phyloP scores from a whole-genome alignment of 2,888 invertebrate genomes.

The Caenorhabditis sinica region DNA sequence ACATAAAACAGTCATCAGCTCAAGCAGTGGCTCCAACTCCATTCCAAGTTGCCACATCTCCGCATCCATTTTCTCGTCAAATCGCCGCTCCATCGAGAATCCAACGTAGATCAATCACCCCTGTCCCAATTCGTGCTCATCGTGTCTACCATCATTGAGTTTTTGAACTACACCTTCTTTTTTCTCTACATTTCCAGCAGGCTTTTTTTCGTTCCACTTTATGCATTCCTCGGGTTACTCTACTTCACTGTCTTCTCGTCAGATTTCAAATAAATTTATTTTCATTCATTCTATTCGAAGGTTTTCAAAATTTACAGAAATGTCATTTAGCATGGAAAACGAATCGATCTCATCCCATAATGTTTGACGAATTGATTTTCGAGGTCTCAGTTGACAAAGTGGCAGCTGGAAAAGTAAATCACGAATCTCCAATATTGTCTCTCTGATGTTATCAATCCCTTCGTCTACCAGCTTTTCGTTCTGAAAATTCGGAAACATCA shows the following conservation, averaged over 20 bases:
- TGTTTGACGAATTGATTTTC: slow-evolving; percentile 12
- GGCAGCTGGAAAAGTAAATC: neutral
- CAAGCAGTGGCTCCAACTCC: slow-evolving; percentile 62
- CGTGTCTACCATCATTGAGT: slow-evolving; percentile 51
- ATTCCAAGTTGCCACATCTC: slow-evolving; percentile 60
- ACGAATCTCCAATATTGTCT: neutral
- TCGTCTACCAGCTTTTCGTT: neutral
- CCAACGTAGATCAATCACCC: slow-evolving; percentile 58
- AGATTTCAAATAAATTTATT: slow-evolving; percentile 31
- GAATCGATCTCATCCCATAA: slow-evolving; percentile 24
- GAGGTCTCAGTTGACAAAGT: slow-evolving; percentile 3
- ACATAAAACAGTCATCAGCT: slow-evolving; percentile 61
- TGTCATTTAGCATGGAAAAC: neutral
- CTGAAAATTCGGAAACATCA: neutral
- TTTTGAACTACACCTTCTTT: neutral
- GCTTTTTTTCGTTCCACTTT: slow-evolving; percentile 31
- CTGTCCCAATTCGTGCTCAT: slow-evolving; percentile 58
- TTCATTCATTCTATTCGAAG: neutral
- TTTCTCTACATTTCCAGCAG: slow-evolving; percentile 23
- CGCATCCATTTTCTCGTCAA: slow-evolving; percentile 63
- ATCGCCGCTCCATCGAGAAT: slow-evolving; percentile 62
- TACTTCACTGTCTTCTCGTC: slow-evolving; percentile 19
- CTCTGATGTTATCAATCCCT: neutral
- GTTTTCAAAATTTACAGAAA: neutral
- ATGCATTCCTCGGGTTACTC: slow-evolving; percentile 53